Base-by-base conservation (phyloP, 1,140 invertebrate genomes). In the Pseudobourletiella spinata region DNA sequence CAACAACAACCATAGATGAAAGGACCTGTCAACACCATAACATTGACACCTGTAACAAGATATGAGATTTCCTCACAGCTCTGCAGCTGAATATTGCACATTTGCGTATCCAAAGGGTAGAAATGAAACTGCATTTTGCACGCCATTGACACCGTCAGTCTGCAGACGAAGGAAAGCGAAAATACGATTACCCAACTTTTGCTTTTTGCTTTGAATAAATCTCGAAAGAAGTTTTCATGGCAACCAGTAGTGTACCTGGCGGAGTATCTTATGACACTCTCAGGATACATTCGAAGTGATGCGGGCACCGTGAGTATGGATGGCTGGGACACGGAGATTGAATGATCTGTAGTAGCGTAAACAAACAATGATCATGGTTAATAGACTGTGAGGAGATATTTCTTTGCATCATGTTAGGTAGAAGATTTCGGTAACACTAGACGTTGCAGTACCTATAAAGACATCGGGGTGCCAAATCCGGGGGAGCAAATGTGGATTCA, bases 391-490 rank as follows among this genome's bases (percentile, higher is more conserved):
- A n/a, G 8, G 35, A n/a, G 35, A n/a, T 39, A 11, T 39, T 39
- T 39, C n/a, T 46, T 46, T 46, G n/a, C 6, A 46, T 20, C 4
- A 18, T 11, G 43, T 20, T 20, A n/a, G 4, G n/a, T 8, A 46
- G 4, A 8, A 18, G 24, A 11, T 46, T 46, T 57, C 18, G 4
- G 35, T 20, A 4, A 18, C n/a, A 22, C 44, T 57, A 1, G 25
- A 22, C 6, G 43, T 60, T 3, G 57, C 25, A 15, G 46, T 50
- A 66, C 66, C 69, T 16, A 68, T 69, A 54, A 64, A 69, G 51
- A 70, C 62, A 64, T 70, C 69, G 2, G 69, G 69, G 42, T 66
- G 59, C 69, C 69, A 70, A 14, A 70, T 66, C 30, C 60, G 32
- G 18, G 59, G 35, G 25, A 70, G 32, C 1, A 69, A 29, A 14